Evolutionary conservation across 2,113 vertebrate genomes (phyloP), one percentile per base, ranked within the genome.

Genomic region (Hiodon tergisus): DNA sequence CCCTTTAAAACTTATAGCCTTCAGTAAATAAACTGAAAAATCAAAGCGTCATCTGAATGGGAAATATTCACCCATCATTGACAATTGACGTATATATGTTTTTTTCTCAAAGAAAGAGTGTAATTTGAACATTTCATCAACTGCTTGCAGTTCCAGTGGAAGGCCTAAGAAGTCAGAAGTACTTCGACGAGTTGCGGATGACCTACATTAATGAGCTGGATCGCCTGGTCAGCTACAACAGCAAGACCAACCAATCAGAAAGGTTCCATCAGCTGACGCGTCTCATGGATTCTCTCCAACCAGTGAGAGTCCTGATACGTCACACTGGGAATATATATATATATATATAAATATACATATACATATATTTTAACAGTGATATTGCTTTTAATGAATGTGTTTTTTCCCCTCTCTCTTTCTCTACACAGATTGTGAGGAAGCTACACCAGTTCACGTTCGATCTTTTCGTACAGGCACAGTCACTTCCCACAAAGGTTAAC

Each of bases 191-290:
- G 82, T 93, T 98, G 83, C 93, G 96, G 83, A 94, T 94, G 92
- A 96, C 96, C 88, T 98, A 98, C 89, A 96, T 98, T 77, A 97
- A 95, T 83, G 96, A 98, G 86, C 92, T 98, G 48, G 94, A 97
- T 83, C 94, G 95, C 51, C 92, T 98, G 86, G 94, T 94, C 48
- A 94, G 93, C 81, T 91, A 91, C 88, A 91, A 90, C 77, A 92
- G 93, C 78, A 95, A 95, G 88, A 92, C 93, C 86, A 94, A 93
- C 86, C 95, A 93, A 74, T 94, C 94, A 9, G 89, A 94, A 76
- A 91, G 96, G 6, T 95, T 98, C 88, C 96, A 95, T 82, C 95
- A 98, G 86, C 95, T 98, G 89, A 98, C 96, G 59, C 94, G 97
- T 84, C 93, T 98, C 85, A 91, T 98, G 89, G 96, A 98, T 83